Evolutionary conservation across 2,797 vertebrate species (phyloP), one percentile per base, ranked within the genome.

Genomic region (Bovichtus diacanthus): DNA sequence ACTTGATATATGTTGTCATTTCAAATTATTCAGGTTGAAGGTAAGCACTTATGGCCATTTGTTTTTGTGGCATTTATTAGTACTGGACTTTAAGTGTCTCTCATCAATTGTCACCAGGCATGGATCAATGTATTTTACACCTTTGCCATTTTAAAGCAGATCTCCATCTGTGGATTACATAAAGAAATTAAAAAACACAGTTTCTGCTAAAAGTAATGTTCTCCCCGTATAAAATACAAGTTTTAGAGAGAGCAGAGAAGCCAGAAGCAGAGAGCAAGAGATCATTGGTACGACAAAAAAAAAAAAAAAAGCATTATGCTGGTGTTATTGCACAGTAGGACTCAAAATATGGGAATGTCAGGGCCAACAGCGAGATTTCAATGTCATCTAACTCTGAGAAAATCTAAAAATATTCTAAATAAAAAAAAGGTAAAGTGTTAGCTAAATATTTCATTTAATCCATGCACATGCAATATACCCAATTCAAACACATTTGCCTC

Each of bases 371-470:
- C 41, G 38, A 44, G 2, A 34, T 70, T 60, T 51, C 53, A 54
- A 38, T 66, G 68, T 82, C 16, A 76, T 73, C 65, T 79, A n/a
- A 46, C 15, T 76, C 10, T 16, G 53, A 73, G 72, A 76, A 69
- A 61, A 82, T 70, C 25, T 53, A 73, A 66, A 74, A 74, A 78
- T 49, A 74, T n/a, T 29, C 29, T 41, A 66, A 41, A 63, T 29
- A 31, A 38, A 13, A 2, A 38, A 44, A 44, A 50, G 15, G 4
- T 43, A 64, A 73, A 63, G 19, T 27, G 1, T 39, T 27, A 53
- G 59, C 29, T 54, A 65, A 70, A 74, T 50, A 55, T 78, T 70
- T 78, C 2, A 19, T 27, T 59, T n/a, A 44, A 53, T 19, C 5
- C 18, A 18, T 46, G 16, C n/a, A n/a, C 11, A 19, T 9, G 13